Evolutionary conservation across 2,113 vertebrate genomes (phyloP).

Genomic region (Chitala chitala): DNA sequence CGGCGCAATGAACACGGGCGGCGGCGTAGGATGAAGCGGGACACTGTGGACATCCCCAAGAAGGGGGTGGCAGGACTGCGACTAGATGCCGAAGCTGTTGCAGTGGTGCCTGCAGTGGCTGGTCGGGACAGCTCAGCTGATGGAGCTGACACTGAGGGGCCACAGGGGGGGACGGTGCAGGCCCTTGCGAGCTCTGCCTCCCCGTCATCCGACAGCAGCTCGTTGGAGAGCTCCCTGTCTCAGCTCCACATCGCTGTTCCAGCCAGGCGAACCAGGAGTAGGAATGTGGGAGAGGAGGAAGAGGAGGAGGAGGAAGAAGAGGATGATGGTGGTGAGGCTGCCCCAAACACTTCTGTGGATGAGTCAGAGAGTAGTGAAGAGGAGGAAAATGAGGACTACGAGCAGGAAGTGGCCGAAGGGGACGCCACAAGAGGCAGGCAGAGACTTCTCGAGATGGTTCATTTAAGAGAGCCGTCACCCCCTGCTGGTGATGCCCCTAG

Average conservation of each 20-base stretch:
- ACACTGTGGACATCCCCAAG: conserved; percentile 91
- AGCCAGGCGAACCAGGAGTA: conserved; percentile 67
- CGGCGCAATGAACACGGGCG: conserved; percentile 90
- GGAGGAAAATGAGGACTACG: conserved; percentile 56
- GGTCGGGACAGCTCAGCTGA: conserved; percentile 81
- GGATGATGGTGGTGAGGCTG: conserved; percentile 54
- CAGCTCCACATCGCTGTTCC: conserved; percentile 78
- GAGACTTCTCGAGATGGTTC: conserved; percentile 61
- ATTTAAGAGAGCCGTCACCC: conserved; percentile 54
- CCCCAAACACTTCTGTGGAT: conserved; percentile 65
- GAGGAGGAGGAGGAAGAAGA: conserved; percentile 32
- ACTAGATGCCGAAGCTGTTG: conserved; percentile 75
- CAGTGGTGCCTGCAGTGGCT: conserved; percentile 38
- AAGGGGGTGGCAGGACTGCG: conserved; percentile 93
- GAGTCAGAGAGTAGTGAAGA: conserved; percentile 77
- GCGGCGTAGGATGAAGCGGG: conserved; percentile 90
- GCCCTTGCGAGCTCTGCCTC: conserved; percentile 38
- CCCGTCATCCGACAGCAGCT: conserved; percentile 61
- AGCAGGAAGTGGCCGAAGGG: not conserved
- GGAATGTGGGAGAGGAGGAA: conserved; percentile 70
- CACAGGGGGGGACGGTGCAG: conserved; percentile 45
- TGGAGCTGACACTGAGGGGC: conserved; percentile 66
- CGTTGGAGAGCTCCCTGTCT: conserved; percentile 77
- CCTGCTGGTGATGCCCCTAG: conserved; percentile 57
- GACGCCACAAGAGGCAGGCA: conserved; percentile 52